Conservation (phyloP, 2,888 invertebrate genomes). For the Leptopilina myrica region DNA sequence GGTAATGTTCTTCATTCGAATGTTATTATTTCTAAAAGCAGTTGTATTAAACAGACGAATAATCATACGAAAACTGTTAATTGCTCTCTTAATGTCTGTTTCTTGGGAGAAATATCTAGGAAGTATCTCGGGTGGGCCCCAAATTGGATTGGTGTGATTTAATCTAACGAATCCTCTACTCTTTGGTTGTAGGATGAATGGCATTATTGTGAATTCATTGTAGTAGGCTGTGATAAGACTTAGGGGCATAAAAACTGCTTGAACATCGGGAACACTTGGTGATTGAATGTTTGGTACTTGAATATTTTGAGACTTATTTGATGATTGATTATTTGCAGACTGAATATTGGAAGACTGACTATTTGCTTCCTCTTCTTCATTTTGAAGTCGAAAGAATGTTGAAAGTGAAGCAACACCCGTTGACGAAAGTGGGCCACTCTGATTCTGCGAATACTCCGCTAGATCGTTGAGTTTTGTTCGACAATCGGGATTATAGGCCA, state of each 20-base stretch:
- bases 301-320: too few relatives aligned
- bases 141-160: conserved; percentile 82
- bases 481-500: conserved; percentile 58
- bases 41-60: conserved; percentile 78
- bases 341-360: too few relatives aligned
- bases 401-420: too few relatives aligned
- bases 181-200: conserved; percentile 80
- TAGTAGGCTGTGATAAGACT: conserved; percentile 79
- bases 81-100: conserved; percentile 79
- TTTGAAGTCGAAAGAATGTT: too few relatives aligned
- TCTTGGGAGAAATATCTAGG: conserved; percentile 81
- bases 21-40: conserved; percentile 79
- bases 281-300: too few relatives aligned
- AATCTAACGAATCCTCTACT: conserved; percentile 82
- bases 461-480: too few relatives aligned
- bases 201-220: conserved; percentile 66
- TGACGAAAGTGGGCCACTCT: too few relatives aligned
- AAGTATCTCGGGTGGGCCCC: conserved; percentile 81
- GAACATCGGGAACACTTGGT: too few relatives aligned
- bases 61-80: conserved; percentile 79
- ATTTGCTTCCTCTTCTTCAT: too few relatives aligned
- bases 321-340: too few relatives aligned
- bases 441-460: too few relatives aligned
- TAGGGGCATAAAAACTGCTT: neutral
- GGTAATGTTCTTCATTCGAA: conserved; percentile 77